Base-by-base conservation (phyloP, 2,113 vertebrate species). In the Carassius auratus region DNA sequence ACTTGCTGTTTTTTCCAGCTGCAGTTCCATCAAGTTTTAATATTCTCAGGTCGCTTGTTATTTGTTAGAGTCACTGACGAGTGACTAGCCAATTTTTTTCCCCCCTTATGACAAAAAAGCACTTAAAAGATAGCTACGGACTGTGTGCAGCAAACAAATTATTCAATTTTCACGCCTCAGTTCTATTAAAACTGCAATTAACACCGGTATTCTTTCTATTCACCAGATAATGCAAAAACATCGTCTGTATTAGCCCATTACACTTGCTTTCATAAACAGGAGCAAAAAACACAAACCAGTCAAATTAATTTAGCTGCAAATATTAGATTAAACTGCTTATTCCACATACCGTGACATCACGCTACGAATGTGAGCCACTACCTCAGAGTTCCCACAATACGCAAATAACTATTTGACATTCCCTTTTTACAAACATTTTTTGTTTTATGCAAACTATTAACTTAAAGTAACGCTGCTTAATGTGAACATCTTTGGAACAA, bases 1-100 rank as follows among this genome's bases (percentile, higher is more conserved):
- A 9, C 30, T 8, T n/a, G 6, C 23, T 89, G 87, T 48, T 74
- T 84, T 76, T 89, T 81, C 81, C 84, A 55, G 84, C 45, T 87
- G 59, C 85, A 90, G 68, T 80, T 69, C 38, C 62, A 48, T 50
- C 15, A 66, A 33, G 23, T 64, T 52, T 68, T 52, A 69, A 66
- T 52, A 81, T 81, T 81, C 79, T 38, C 50, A 42, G 45, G 64
- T 57, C 57, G 50, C 81, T 73, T 83, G 66, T 38, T 83, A 57
- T 68, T 45, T 68, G 45, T 50, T 52, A 13, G 36, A 80, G 21
- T 80, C 77, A 80, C 23, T 81, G 79, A 81, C 5, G 61, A 33
- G 79, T 69, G 62, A 81, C 62, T 81, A n/a, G 13, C 9, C 62
- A 12, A 10, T 10, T 57, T 38, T 57, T 50, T 1, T 0, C 19